Evolutionary conservation across 2,113 vertebrate genomes (phyloP).

Genomic region (Geococcyx californianus): DNA sequence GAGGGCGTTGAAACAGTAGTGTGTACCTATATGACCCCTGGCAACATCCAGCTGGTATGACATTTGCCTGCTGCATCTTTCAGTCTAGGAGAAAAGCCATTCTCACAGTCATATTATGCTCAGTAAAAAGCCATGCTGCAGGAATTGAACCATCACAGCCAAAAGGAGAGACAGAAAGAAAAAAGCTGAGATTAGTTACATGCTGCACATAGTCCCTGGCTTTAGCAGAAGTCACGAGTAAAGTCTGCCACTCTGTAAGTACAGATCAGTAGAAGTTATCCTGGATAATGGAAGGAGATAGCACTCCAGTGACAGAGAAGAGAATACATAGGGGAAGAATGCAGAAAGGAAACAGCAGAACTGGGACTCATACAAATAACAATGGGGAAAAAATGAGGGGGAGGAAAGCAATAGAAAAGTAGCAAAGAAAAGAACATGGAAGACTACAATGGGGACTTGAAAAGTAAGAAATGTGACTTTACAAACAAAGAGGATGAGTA

Average conservation of each 20-base stretch:
- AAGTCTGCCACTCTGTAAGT: neutral
- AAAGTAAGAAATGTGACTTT: neutral
- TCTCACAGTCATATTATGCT: neutral
- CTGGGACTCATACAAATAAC: neutral
- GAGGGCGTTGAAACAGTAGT: neutral
- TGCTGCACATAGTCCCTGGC: neutral
- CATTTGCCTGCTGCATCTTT: neutral
- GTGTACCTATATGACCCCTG: neutral
- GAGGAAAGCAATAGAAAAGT: neutral
- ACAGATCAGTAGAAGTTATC: neutral
- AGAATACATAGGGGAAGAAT: neutral
- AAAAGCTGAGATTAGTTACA: neutral
- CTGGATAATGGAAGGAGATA: neutral
- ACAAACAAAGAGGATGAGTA: neutral
- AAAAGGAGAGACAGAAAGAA: neutral
- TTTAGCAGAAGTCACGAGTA: neutral
- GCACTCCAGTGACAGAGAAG: neutral
- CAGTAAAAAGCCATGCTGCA: neutral
- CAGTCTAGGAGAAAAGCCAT: neutral
- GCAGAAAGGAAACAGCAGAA: neutral
- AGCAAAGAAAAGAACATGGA: neutral
- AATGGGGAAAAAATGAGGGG: fast-evolving
- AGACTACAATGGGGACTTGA: neutral
- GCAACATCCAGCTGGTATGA: neutral
- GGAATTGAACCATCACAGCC: neutral